These are phyloP conservation scores for Lypha dubia DNA, from an alignment of 2,888 invertebrate genomes.

Conservation along the genomic window DNA sequence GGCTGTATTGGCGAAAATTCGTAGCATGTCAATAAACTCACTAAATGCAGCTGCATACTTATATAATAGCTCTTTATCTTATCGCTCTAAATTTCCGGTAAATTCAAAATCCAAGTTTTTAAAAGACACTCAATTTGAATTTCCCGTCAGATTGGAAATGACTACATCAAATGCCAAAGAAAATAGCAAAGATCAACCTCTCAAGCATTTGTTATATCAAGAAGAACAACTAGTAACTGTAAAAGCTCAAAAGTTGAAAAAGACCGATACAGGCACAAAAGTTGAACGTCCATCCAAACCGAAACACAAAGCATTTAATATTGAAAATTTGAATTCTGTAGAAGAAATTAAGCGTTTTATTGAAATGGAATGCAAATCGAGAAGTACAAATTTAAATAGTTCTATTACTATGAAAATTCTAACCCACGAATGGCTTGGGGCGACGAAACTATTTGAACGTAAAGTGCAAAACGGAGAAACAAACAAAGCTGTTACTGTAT, in stretches of 20 bases:
- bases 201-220: slow-evolving; percentile 32
- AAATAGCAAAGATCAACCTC: neutral
- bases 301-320: slow-evolving; percentile 67
- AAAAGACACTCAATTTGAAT: slow-evolving; percentile 58
- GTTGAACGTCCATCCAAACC: slow-evolving; percentile 62
- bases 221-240: slow-evolving; percentile 58
- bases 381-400: slow-evolving; percentile 73
- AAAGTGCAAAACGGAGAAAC: slow-evolving; percentile 76
- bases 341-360: slow-evolving; percentile 78
- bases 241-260: slow-evolving; percentile 70
- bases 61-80: slow-evolving; percentile 75
- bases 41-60: slow-evolving; percentile 74
- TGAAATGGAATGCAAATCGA: slow-evolving; percentile 76
- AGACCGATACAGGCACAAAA: slow-evolving; percentile 75
- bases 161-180: slow-evolving; percentile 5
- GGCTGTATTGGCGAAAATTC: slow-evolving; percentile 78
- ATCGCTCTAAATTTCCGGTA: slow-evolving; percentile 76
- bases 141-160: slow-evolving; percentile 75
- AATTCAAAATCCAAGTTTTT: slow-evolving; percentile 74
- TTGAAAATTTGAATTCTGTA: slow-evolving; percentile 75
- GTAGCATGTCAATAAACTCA: slow-evolving; percentile 75
- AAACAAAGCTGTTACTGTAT: slow-evolving; percentile 78
- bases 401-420: slow-evolving; percentile 77
- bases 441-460: slow-evolving; percentile 78
- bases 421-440: slow-evolving; percentile 79